Conservation (phyloP, 2,797 vertebrate species). For the Pseudochirops corinnae region DNA sequence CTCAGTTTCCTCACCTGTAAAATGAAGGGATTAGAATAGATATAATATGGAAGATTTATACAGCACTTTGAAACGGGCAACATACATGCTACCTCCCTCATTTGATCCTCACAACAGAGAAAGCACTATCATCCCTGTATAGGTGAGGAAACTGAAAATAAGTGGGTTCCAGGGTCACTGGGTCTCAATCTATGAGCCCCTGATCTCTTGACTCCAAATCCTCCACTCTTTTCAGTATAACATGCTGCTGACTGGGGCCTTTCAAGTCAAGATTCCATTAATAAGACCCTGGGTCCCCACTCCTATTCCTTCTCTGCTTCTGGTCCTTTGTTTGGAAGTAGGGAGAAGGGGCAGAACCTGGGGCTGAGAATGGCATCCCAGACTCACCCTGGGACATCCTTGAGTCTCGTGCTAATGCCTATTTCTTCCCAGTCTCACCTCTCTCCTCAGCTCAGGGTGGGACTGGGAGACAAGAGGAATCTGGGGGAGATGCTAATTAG, state of each 20-base stretch:
- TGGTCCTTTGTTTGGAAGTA: background rate
- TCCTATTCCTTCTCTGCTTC: background rate
- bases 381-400: background rate
- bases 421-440: conserved; percentile 31
- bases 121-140: background rate
- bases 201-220: background rate
- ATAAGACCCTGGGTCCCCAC: no score
- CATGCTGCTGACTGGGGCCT: no score
- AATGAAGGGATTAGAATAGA: background rate
- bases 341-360: background rate
- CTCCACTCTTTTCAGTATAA: background rate
- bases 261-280: background rate
- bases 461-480: conserved; percentile 74
- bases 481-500: conserved; percentile 82
- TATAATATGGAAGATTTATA: background rate
- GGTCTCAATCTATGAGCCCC: background rate
- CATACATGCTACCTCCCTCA: background rate
- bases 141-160: background rate
- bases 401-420: background rate
- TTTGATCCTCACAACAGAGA: background rate
- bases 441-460: conserved; percentile 51
- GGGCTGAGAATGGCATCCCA: conserved; percentile 16
- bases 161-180: background rate
- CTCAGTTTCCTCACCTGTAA: background rate
- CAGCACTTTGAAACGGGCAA: background rate